Evolutionary conservation across 2,888 invertebrate species (phyloP), one percentile per base, ranked within the genome.

Genomic region (Tricholauxania praeusta): DNA sequence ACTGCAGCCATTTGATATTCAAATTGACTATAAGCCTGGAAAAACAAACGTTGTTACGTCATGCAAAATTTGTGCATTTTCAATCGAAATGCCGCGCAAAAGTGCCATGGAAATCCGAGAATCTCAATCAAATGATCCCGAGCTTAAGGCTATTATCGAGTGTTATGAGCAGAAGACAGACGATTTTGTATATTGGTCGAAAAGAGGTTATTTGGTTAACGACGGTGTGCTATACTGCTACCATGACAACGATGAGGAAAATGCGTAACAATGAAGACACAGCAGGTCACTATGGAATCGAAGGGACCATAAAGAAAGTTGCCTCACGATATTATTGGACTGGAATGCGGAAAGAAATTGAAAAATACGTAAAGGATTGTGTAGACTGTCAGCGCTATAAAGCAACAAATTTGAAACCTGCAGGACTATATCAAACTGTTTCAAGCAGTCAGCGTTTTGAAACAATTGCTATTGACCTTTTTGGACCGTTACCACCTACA

Each of bases 391-490:
- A n/a, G n/a, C n/a, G n/a, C n/a, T n/a, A n/a, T n/a, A n/a, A n/a
- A n/a, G n/a, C n/a, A n/a, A n/a, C n/a, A n/a, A n/a, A n/a, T n/a
- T n/a, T n/a, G n/a, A n/a, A n/a, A n/a, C n/a, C n/a, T n/a, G n/a
- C n/a, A n/a, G n/a, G n/a, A n/a, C n/a, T n/a, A n/a, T n/a, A n/a
- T n/a, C n/a, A n/a, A n/a, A n/a, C n/a, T n/a, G n/a, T n/a, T n/a
- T n/a, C n/a, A n/a, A n/a, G n/a, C n/a, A n/a, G n/a, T n/a, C n/a
- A n/a, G n/a, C n/a, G n/a, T n/a, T n/a, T n/a, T n/a, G n/a, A 78
- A 68, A 59, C 76, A 1, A n/a, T 78, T 0, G 75, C 77, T 15
- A 71, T 79, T 1, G 77, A 78, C 28, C 65, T 78, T 10, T 79
- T 78, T 68, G 78, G 75, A 19, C 76, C 74, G 5, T 68, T 77